These are phyloP conservation scores for Eupithecia insigniata DNA, from an alignment of 2,888 invertebrate genomes.

Conservation along the genomic window DNA sequence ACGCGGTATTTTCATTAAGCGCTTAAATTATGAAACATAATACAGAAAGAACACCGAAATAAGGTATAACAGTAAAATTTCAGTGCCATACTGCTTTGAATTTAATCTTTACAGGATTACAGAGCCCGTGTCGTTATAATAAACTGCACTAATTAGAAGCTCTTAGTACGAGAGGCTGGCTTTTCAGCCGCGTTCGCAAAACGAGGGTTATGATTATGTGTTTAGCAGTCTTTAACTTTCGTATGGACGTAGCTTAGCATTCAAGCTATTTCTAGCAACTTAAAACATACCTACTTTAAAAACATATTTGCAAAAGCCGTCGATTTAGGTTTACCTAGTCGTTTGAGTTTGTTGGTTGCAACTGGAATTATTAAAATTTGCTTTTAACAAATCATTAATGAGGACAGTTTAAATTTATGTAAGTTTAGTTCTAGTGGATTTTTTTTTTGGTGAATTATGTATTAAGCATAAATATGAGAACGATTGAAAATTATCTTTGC, in stretches of 20 bases:
- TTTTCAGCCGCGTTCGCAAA: slow-evolving; percentile 6
- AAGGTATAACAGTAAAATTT: slow-evolving; percentile 31
- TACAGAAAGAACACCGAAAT: slow-evolving; percentile 20
- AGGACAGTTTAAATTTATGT: neutral
- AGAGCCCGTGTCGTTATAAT: slow-evolving; percentile 44
- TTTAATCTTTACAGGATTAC: slow-evolving; percentile 45
- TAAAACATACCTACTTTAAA: neutral
- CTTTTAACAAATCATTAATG: neutral
- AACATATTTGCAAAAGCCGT: neutral
- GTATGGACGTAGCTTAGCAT: neutral
- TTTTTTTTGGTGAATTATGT: neutral
- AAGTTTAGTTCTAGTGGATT: neutral
- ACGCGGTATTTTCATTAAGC: neutral
- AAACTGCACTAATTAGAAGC: slow-evolving; percentile 47
- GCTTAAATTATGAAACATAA: slow-evolving; percentile 5
- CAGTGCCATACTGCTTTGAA: slow-evolving; percentile 37
- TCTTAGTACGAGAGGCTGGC: slow-evolving; percentile 18
- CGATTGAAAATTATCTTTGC: too few relatives aligned
- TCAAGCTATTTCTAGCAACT: neutral
- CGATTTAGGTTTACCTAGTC: neutral
- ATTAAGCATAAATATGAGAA: neutral
- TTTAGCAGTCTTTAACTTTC: neutral
- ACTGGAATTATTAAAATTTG: neutral
- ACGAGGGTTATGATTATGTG: slow-evolving; percentile 1
- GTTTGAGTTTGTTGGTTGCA: neutral